phyloP scores from a whole-genome alignment of 2,797 vertebrate species.

The Tragelaphus eurycerus region DNA sequence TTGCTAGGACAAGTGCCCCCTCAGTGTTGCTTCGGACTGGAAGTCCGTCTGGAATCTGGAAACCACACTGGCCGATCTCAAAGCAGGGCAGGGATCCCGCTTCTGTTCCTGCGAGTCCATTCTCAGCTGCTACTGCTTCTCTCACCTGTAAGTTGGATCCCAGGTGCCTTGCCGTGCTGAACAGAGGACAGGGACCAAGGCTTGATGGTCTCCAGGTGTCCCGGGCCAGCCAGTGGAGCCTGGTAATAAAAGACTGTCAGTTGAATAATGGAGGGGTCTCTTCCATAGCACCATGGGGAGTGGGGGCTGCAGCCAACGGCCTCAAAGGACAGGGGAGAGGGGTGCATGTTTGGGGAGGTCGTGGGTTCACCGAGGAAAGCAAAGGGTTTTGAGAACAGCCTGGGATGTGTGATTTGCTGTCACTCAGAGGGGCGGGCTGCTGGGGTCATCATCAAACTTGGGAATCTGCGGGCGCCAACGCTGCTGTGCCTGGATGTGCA shows the following conservation, averaged over 20 bases:
- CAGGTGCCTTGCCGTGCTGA: background rate
- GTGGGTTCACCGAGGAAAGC: background rate
- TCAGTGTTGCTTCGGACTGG: background rate
- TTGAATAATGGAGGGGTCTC: background rate
- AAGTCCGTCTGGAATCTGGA: background rate
- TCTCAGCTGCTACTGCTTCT: background rate
- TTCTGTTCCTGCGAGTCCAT: background rate
- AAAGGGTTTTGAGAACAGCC: background rate
- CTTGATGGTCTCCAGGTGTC: background rate
- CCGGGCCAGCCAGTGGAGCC: background rate
- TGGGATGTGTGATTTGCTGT: background rate
- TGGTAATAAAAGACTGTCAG: conserved; percentile 21
- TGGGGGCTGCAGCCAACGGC: background rate
- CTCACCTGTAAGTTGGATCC: background rate
- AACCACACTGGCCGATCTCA: background rate
- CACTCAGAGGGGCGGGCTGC: background rate
- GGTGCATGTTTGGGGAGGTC: background rate
- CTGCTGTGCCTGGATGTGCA: background rate
- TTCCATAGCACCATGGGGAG: background rate
- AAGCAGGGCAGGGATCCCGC: background rate
- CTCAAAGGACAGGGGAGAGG: background rate
- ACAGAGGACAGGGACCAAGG: background rate
- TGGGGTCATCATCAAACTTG: background rate
- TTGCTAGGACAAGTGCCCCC: background rate
- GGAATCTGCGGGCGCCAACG: background rate